Percentiles rank a stretch among this genome's conserved stretches.
Evolutionary conservation across 2,113 vertebrate species (phyloP).

Genomic region (Oenanthe oenanthe): DNA sequence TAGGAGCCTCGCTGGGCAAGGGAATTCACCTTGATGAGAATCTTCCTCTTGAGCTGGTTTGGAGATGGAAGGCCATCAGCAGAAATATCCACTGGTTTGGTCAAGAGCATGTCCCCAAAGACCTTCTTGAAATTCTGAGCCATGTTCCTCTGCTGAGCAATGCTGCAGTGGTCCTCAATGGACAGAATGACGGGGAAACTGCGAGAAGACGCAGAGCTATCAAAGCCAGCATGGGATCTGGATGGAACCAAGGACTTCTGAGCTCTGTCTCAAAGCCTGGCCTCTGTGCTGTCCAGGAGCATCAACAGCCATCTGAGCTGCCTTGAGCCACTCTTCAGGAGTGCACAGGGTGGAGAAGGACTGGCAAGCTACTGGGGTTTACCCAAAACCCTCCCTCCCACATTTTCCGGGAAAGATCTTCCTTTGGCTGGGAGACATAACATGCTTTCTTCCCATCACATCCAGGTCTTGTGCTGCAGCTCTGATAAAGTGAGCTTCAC

Average conservation of each 20-base stretch:
- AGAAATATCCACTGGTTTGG: constrained; percentile 92
- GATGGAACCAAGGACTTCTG: neutral
- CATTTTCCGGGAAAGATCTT: neutral
- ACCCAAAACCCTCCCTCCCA: neutral
- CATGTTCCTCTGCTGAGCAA: constrained; percentile 98
- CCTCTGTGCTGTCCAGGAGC: neutral
- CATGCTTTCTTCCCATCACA: rapidly evolving
- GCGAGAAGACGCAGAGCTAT: neutral
- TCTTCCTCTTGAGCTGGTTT: constrained; percentile 95
- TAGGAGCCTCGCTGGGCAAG: neutral
- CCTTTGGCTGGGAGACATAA: neutral
- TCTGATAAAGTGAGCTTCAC: neutral
- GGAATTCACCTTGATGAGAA: constrained; percentile 91
- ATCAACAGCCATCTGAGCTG: neutral
- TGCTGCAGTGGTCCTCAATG: constrained; percentile 98
- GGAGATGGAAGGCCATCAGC: constrained; percentile 95
- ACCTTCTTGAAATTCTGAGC: constrained; percentile 93
- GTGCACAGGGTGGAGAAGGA: neutral
- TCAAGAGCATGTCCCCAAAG: constrained; percentile 94
- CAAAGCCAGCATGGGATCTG: neutral
- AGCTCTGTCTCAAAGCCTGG: neutral
- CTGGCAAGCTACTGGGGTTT: neutral
- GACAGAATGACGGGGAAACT: constrained; percentile 95
- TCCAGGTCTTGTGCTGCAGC: neutral
- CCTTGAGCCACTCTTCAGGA: neutral